Evolutionary conservation across 2,797 vertebrate species (phyloP), one percentile per base, ranked within the genome.

Genomic region (Melanotaenia parkinsoni): DNA sequence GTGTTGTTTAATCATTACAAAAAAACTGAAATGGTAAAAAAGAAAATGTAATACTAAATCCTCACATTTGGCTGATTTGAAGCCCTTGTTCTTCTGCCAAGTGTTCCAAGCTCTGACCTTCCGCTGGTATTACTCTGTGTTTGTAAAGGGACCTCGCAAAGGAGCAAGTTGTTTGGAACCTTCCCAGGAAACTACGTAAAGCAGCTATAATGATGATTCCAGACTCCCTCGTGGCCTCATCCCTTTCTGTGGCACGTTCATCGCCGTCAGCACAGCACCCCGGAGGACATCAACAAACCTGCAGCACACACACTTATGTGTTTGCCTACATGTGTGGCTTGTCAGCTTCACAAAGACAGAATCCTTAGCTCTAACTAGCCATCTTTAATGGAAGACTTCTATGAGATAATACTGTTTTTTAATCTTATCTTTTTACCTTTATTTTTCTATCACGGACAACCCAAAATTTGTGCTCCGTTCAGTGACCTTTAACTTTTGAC

Each of bases 151-250:
- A 99, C 97, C 53, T 99, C 97, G 11, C 97, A 96, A 91, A 96
- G 96, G 95, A 99, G 95, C 92, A 98, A 96, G 94, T 94, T 96
- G 89, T 99, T 99, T 92, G 98, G 98, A 94, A 99, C 98, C 90
- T 99, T 99, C 93, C 98, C 98, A 53, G 98, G 98, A 94, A 99
- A 99, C 94, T 99, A 99, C 74, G 97, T 99, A 86, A 99, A 98
- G 95, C 96, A 94, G 92, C 95, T 98, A 93, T 97, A 97, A 96
- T 90, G 64, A 91, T 86, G 67, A 90, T 94, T 91, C 92, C 94
- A 89, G 90, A 87, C 91, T 33, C 28, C 53, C 12, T 50, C 30
- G 24, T 22, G 70, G 72, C 70, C 58, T 79, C 79, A 56, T 86
- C 87, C 77, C 67, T 72, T 76, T 37, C 66, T 73, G 74, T 60